Base-by-base conservation (phyloP, 1,140 invertebrate genomes). In the Drosophila ficusphila region DNA sequence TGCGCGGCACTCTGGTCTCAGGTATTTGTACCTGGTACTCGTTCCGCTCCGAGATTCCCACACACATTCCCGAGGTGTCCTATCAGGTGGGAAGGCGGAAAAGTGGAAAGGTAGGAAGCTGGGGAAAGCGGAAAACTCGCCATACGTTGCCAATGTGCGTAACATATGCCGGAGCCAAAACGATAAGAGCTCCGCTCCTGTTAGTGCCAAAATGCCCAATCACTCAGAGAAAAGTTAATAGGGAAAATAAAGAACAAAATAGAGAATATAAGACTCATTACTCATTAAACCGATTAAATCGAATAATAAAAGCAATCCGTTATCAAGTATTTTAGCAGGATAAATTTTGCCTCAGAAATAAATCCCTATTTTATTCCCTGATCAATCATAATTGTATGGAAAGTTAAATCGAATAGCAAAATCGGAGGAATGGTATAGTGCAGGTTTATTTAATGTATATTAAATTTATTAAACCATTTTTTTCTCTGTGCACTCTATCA, bases 91-190 rank as follows among this genome's bases (percentile, higher is more conserved):
- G 46, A 38, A 49, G 39, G 38, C 29, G 46, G 44, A 41, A 64
- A 39, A n/a, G n/a, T n/a, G n/a, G n/a, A n/a, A n/a, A n/a, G n/a
- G n/a, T n/a, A n/a, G n/a, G n/a, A n/a, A 3, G 23, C 23, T 51
- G 31, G 36, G 44, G 36, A 41, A 68, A 42, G 67, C 48, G 76
- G 65, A 89, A 89, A 89, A 83, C 57, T 89, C 62, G 76, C 67
- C 86, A 89, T 89, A 89, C 78, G 76, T 64, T 81, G 79, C 79
- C 75, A 89, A 89, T 89, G 86, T 89, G 86, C 86, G 51, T 77
- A 85, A 85, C 86, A 89, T 82, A 89, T 89, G 86, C 82, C 74
- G 74, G 36, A 27, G 47, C 83, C 77, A 70, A 48, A 42, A 79
- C 75, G 81, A 88, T 88, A 86, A 88, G 82, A 76, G 12, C 48